These are phyloP conservation scores for Antrozous pallidus DNA, from an alignment of 2,797 vertebrate species.

Conservation along the genomic window DNA sequence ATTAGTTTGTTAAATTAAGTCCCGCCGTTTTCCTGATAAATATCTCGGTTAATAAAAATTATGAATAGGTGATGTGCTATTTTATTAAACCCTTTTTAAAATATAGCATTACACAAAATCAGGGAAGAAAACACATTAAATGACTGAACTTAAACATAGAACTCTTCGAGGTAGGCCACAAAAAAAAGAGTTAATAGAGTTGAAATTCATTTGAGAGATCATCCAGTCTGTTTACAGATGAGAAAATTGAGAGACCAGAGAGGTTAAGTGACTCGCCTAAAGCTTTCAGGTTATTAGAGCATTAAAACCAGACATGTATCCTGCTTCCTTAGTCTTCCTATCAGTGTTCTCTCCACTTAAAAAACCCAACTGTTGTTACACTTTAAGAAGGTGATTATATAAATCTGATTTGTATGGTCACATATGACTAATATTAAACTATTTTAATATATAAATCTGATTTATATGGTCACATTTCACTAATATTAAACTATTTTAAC, in stretches of 20 bases:
- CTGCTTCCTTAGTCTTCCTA: neutral
- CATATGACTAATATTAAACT: neutral
- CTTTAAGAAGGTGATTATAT: neutral
- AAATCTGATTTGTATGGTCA: neutral
- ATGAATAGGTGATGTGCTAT: neutral
- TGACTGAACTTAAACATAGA: slow-evolving; percentile 10
- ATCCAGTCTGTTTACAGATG: neutral
- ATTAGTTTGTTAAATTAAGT: neutral
- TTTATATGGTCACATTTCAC: neutral
- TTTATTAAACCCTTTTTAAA: neutral
- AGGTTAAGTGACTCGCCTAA: neutral
- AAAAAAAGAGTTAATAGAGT: neutral
- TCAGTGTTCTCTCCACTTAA: neutral
- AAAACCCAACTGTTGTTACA: neutral
- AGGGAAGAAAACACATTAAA: neutral
- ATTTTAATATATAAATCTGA: neutral
- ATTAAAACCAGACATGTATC: neutral
- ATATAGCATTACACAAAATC: neutral
- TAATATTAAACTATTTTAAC: neutral
- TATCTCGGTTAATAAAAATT: neutral
- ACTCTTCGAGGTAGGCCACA: neutral
- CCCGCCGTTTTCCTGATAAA: neutral
- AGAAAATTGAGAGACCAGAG: neutral
- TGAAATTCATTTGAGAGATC: neutral
- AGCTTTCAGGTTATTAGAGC: neutral